Base-by-base conservation (phyloP, 1,140 invertebrate genomes). In the fruit fly (Drosophila melanogaster) region DNA sequence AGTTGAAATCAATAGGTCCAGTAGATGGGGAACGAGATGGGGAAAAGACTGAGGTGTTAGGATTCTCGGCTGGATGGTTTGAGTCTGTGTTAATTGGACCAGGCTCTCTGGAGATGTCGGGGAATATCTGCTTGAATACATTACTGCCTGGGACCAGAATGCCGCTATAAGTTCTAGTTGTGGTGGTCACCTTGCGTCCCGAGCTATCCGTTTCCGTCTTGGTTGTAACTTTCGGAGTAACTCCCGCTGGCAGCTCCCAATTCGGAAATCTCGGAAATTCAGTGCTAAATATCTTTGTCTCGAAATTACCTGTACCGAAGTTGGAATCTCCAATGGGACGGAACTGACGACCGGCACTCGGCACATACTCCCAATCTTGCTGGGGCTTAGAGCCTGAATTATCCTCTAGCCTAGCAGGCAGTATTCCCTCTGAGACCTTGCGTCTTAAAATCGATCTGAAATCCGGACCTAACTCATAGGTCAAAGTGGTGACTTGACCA, bases 341-440 rank as follows among this genome's bases (percentile, higher is more conserved):
- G 0, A n/a, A n/a, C 12, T 57, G 54, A 1, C 22, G 44, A 5
- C 24, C n/a, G 11, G 54, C 3, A 22, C 15, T 46, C 0, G 77
- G 67, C 35, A 86, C 11, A 19, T 60, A 66, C 15, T 85, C 81
- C 81, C 81, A 85, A 2, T 85, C 64, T 7, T 66, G 55, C 14
- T 77, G 58, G 0, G 77, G 81, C 67, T 72, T 77, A 2, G 56
- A 17, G 3, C 14, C 8, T 11, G 53, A 22, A 1, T 26, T 49
- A 2, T 26, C 17, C 41, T 61, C 44, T 35, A 60, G 35, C 30
- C 43, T 49, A 4, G 35, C 41, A 5, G 43, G 55, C 0, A 0
- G 24, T 7, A 33, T n/a, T 6, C 57, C 44, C 7, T 57, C 35
- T 8, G 4, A 22, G 4, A 59, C 11, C 35, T 4, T 11, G 22